Conservation (phyloP, 2,797 vertebrate species). For the Hozukius guyotensis region DNA sequence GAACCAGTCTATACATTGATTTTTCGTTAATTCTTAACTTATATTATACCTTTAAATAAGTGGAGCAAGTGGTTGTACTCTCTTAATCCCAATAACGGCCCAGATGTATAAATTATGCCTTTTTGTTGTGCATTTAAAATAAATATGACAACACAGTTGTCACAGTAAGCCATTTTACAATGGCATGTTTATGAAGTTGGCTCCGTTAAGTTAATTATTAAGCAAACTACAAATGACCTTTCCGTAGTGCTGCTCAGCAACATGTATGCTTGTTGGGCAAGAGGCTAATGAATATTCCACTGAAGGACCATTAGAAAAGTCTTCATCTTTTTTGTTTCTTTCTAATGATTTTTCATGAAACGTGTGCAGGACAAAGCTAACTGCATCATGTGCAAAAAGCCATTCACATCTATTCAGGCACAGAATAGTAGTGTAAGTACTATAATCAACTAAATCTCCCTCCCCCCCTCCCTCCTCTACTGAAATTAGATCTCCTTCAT, state of each 20-base stretch:
- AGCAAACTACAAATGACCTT: background rate
- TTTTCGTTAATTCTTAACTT: no score
- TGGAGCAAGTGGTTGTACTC: background rate
- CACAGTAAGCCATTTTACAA: background rate
- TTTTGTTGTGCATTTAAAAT: background rate
- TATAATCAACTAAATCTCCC: background rate
- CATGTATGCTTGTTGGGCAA: background rate
- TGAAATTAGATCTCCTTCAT: no score
- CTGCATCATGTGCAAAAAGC: background rate
- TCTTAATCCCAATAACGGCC: background rate
- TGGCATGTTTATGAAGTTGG: background rate
- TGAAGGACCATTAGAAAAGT: background rate
- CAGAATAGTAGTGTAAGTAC: background rate
- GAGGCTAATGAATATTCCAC: background rate
- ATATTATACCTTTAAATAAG: background rate
- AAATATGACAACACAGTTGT: background rate
- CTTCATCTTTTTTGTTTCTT: background rate
- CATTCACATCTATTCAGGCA: background rate
- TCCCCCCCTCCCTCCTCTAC: background rate
- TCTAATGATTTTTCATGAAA: background rate
- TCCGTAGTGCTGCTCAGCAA: background rate
- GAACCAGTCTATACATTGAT: no score
- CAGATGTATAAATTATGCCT: background rate
- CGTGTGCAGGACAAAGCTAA: background rate
- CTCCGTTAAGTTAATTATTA: constrained; percentile 16